Evolutionary conservation across 2,113 vertebrate species (phyloP).

Genomic region (Hylia prasina): DNA sequence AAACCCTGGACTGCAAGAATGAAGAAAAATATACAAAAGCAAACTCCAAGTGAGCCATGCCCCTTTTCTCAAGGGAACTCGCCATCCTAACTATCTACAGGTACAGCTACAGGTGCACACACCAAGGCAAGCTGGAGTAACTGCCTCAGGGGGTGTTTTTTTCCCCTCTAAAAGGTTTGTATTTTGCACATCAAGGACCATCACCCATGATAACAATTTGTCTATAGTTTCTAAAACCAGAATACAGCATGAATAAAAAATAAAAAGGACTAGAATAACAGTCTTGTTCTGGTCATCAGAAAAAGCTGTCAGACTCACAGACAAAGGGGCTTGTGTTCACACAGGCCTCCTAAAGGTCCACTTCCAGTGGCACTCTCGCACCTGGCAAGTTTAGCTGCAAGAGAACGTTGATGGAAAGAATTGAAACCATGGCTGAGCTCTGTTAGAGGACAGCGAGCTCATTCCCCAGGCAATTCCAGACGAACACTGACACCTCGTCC

Average conservation of each 20-base stretch:
- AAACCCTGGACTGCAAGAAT: neutral
- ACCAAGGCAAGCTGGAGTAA: neutral
- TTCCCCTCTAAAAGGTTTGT: neutral
- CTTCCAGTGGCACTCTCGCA: neutral
- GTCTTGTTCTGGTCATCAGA: neutral
- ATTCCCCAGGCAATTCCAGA: neutral
- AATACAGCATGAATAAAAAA: neutral
- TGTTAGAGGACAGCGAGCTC: neutral
- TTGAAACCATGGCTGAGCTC: neutral
- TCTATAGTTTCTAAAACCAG: neutral
- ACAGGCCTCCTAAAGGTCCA: fast-evolving
- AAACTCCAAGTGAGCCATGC: neutral
- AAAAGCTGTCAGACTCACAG: neutral
- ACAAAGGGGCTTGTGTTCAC: neutral
- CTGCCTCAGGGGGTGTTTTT: neutral
- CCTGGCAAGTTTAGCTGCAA: fast-evolving
- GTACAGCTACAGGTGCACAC: neutral
- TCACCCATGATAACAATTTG: neutral
- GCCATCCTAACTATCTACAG: fast-evolving
- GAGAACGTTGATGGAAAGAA: neutral
- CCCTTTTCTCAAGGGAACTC: neutral
- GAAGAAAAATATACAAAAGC: neutral
- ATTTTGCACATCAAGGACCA: neutral
- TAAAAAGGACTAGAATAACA: neutral
- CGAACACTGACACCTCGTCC: neutral